phyloP scores from a whole-genome alignment of 2,888 invertebrate species.

The Odontocerum albicorne region DNA sequence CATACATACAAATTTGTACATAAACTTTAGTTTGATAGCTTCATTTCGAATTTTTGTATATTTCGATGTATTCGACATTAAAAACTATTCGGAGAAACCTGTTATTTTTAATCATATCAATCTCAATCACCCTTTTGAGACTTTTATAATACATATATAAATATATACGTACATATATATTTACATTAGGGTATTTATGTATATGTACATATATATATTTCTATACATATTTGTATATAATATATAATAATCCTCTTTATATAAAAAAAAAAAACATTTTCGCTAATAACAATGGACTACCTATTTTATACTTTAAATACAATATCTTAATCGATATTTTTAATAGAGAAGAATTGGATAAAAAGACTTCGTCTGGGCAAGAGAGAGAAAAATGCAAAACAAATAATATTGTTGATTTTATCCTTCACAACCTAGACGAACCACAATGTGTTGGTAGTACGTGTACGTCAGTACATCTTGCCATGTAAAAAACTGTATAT shows the following conservation, averaged over 20 bases:
- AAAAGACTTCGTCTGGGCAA: constrained; percentile 25
- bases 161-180: constrained; percentile 6
- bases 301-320: constrained; percentile 33
- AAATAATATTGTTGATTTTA: constrained; percentile 13
- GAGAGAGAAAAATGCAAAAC: constrained; percentile 33
- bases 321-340: constrained; percentile 29
- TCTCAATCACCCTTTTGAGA: not conserved
- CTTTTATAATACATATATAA: not conserved
- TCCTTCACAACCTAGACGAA: constrained; percentile 34
- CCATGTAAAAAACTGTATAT: not conserved
- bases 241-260: constrained; percentile 26
- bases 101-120: too few species aligned
- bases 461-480: too few species aligned
- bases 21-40: too few species aligned
- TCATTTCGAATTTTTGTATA: too few species aligned
- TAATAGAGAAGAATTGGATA: constrained; percentile 34
- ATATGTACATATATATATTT: constrained; percentile 2
- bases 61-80: too few species aligned
- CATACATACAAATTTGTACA: too few species aligned
- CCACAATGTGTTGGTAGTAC: not conserved
- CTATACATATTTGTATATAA: constrained; percentile 15
- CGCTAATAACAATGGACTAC: constrained; percentile 37
- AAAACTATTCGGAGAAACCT: too few species aligned
- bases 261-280: constrained; percentile 32
- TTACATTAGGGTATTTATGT: too few species aligned